Evolutionary conservation across 2,113 vertebrate genomes (phyloP), one percentile per base, ranked within the genome.

Genomic region (Mugil cephalus): DNA sequence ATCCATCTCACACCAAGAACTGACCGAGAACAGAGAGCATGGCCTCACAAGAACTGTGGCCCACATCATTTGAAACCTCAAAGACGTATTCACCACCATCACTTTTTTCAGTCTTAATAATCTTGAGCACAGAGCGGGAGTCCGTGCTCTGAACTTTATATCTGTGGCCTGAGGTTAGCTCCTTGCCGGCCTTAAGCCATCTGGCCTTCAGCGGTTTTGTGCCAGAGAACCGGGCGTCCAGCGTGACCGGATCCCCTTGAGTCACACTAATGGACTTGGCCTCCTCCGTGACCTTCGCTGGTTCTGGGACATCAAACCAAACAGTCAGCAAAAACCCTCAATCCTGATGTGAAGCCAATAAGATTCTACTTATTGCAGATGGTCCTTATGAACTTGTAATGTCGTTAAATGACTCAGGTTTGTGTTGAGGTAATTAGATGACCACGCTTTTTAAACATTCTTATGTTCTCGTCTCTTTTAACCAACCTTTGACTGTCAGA

Each of bases 401-500:
- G 45, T 67, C 24, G 18, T n/a, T 8, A 47, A 1, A 59, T 38
- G 30, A 58, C 13, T 38, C 10, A 30, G 5, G 24, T 30, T 2
- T n/a, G 11, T 30, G 11, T 42, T 70, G 34, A 30, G 24, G 24
- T 30, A 5, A 30, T 30, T 30, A 8, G 11, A 8, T 47, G 8
- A 34, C 24, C 10, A 5, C 24, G 2, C 6, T n/a, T 9, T 12
- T 18, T 43, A 53, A 61, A 24, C 3, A 53, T 21, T 55, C 18
- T 13, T 47, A 48, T 13, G 17, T 9, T 18, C 10, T 40, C 0
- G 0, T 55, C 19, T 17, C 38, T 19, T 46, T 59, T 45, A 74
- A 97, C 97, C 54, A 93, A 99, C 98, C 98, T 99, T 99, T 99
- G 10, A 99, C 97, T 61, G 93, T 94, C 69, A 99, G 72, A 18